phyloP scores from a whole-genome alignment of 2,113 vertebrate species.

The Agelaius phoeniceus region DNA sequence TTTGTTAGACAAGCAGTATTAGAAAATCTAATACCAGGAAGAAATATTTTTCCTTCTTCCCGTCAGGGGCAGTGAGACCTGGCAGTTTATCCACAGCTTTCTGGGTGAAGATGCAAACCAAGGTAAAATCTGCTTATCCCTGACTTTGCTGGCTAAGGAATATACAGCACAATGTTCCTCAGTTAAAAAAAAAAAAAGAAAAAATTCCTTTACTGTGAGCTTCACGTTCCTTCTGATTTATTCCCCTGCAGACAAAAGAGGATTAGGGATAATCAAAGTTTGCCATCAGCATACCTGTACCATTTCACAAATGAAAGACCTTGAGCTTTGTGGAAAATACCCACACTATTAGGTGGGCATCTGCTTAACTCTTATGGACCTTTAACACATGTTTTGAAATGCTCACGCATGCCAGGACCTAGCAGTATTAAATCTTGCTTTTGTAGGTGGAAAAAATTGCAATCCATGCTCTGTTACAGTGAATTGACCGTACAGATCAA shows the following conservation, averaged over 20 bases:
- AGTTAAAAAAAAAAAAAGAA: neutral
- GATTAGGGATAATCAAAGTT: slow-evolving; percentile 29
- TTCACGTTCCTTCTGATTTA: neutral
- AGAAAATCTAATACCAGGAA: slow-evolving; percentile 53
- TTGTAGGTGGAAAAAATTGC: slow-evolving; percentile 15
- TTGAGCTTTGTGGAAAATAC: slow-evolving; percentile 19
- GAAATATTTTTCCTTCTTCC: slow-evolving; percentile 32
- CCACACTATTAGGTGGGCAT: neutral
- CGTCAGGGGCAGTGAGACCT: neutral
- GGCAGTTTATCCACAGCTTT: slow-evolving; percentile 5
- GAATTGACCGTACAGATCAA: neutral
- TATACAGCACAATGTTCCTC: neutral
- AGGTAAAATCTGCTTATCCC: slow-evolving; percentile 1
- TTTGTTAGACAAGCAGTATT: slow-evolving; percentile 57
- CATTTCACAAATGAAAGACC: slow-evolving; percentile 7
- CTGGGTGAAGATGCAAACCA: neutral
- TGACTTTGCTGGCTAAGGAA: neutral
- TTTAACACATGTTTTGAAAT: neutral
- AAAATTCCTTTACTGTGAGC: neutral
- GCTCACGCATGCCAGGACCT: neutral
- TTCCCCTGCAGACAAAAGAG: slow-evolving; percentile 18
- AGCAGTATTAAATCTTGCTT: neutral
- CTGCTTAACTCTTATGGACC: neutral
- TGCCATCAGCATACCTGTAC: neutral
- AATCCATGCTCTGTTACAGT: neutral